Conservation (phyloP, 1,140 invertebrate genomes). For the Apolygus lucorum region DNA sequence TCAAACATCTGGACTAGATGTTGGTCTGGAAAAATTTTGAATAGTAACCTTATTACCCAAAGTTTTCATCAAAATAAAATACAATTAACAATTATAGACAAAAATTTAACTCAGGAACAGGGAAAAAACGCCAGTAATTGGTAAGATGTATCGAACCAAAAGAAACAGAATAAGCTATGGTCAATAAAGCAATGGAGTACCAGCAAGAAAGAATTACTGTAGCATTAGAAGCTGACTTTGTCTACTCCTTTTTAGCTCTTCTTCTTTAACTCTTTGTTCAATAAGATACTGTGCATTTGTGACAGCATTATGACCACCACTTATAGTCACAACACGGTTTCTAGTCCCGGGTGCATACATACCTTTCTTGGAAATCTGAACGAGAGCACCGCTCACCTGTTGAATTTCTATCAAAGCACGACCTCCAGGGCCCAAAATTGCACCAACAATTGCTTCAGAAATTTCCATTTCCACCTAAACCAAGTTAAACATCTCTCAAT, state of each 20-base stretch:
- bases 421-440: constrained; percentile 91
- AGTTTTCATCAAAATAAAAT: no score
- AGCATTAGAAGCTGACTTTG: constrained; percentile 49
- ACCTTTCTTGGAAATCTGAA: constrained; percentile 98
- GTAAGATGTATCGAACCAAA: no score
- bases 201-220: constrained; percentile 23
- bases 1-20: no score
- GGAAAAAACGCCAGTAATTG: no score
- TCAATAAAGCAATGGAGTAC: no score
- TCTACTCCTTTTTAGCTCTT: constrained; percentile 78
- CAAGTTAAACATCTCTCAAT: no score
- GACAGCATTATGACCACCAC: constrained; percentile 78
- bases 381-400: constrained; percentile 89
- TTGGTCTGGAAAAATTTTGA: no score
- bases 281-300: constrained; percentile 86
- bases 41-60: no score
- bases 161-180: no score
- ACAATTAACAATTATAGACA: no score
- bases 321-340: constrained; percentile 94
- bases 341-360: constrained; percentile 91
- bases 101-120: no score
- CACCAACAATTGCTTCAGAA: constrained; percentile 89
- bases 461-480: constrained; percentile 77
- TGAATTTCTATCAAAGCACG: constrained; percentile 94
- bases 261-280: constrained; percentile 89